Base-by-base conservation (phyloP, 2,888 invertebrate genomes). In the Sarcophaga caerulescens region DNA sequence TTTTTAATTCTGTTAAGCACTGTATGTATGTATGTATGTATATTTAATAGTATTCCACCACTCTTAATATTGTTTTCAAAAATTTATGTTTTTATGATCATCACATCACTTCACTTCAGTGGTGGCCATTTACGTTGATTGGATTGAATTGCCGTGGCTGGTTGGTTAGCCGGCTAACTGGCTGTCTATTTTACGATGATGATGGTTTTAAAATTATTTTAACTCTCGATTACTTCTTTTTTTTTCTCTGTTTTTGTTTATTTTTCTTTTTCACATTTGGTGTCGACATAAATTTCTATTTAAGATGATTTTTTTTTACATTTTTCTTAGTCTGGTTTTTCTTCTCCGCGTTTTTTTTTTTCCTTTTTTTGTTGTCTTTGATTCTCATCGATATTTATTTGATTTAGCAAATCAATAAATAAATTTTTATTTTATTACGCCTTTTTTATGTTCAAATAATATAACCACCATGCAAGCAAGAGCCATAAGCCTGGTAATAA, bases 381-480 rank as follows among this genome's bases (percentile, higher is more conserved):
- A 60, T 60, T 69, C 75, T 69, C 63, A 81, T 75, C 19, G n/a
- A 45, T 59, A 65, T 81, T 76, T 65, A 65, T 81, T 76, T 70
- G 45, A 45, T 76, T 82, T 19, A 65, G 59, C 23, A 70, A 81
- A 77, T 66, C 60, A 71, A 73, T 71, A 71, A 76, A 25, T 52
- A 14, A 52, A 52, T 14, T 14, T 1, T 14, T 14, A 35, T 71
- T 63, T 77, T 77, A 82, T 77, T 65, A 82, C 77, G 77, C 82
- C 82, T 82, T 82, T 82, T 77, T 66, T 52, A 60, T 77, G 77
- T 82, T 21, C 14, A 66, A 35, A 44, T 60, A 71, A 77, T 77
- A 47, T 66, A 77, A 71, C 47, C 21, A 11, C 35, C 35, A 35
- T 35, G 1, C 35, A 3, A 10, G 1, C 71, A 77, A 77, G 52